These are phyloP conservation scores for Crotalus helleri DNA, from an alignment of 2,113 vertebrate genomes.

Conservation along the genomic window DNA sequence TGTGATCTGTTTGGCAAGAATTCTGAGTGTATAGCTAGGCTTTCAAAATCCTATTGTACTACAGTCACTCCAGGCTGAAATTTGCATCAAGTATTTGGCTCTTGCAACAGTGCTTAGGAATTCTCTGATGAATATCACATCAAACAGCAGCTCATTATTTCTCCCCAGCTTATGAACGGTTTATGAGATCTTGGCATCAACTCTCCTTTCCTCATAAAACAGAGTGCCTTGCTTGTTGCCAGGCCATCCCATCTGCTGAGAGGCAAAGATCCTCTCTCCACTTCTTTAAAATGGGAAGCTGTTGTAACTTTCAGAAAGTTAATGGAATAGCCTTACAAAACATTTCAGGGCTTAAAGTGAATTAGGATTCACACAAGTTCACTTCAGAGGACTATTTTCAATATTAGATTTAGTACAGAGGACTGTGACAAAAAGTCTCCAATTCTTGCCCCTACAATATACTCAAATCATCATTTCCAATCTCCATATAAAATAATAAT, in stretches of 20 bases:
- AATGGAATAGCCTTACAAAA: slow-evolving; percentile 8
- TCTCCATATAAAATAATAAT: not conserved
- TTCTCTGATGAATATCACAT: slow-evolving; percentile 13
- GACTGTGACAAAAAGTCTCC: too few species aligned
- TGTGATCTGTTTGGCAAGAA: slow-evolving; percentile 11
- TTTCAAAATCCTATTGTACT: slow-evolving; percentile 25
- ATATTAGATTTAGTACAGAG: not conserved
- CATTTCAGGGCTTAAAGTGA: not conserved
- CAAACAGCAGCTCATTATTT: not conserved
- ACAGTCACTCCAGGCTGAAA: not conserved
- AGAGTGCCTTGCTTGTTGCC: not conserved
- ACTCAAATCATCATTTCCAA: not conserved
- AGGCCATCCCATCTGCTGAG: slow-evolving; percentile 16
- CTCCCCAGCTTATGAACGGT: slow-evolving; percentile 15
- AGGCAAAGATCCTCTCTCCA: fast-evolving
- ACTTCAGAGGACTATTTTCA: not conserved
- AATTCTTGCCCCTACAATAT: not conserved
- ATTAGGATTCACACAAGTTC: not conserved
- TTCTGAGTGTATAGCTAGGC: slow-evolving; percentile 11
- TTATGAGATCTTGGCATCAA: slow-evolving; percentile 7
- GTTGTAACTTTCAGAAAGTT: slow-evolving; percentile 13
- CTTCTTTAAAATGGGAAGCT: not conserved
- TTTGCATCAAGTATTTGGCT: slow-evolving; percentile 2
- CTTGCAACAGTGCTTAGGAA: slow-evolving; percentile 16
- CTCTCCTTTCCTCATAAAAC: slow-evolving; percentile 9